These are phyloP conservation scores for Labrus mixtus DNA, from an alignment of 2,113 vertebrate genomes.

Conservation along the genomic window DNA sequence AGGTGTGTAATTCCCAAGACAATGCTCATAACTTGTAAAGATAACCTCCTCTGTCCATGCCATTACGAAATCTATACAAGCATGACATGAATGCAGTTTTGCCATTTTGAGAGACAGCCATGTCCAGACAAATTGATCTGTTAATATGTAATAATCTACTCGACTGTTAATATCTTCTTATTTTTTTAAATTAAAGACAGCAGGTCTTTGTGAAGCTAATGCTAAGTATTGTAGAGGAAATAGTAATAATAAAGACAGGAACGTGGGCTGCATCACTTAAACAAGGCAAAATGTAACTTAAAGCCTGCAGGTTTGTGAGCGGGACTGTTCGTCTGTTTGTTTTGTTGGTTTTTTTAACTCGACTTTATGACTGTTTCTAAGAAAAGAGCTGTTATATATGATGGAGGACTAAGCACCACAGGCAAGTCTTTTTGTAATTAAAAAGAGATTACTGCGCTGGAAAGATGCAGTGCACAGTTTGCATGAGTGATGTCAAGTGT, in stretches of 20 bases:
- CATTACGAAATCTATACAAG: conserved; percentile 4
- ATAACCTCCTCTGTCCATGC: not conserved
- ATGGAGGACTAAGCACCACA: conserved; percentile 20
- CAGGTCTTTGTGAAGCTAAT: conserved; percentile 48
- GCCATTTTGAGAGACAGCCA: conserved; percentile 39
- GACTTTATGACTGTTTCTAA: conserved; percentile 81
- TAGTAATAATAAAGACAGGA: not conserved
- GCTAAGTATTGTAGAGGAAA: conserved; percentile 8
- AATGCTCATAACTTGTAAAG: conserved; percentile 8
- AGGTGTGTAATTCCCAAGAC: not conserved
- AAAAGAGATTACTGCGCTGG: conserved; percentile 46
- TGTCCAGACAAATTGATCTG: conserved; percentile 36
- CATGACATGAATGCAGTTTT: conserved; percentile 23
- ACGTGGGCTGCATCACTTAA: conserved; percentile 18
- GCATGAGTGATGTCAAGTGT: conserved; percentile 8
- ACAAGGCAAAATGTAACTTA: conserved; percentile 18
- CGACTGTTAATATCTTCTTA: conserved; percentile 43
- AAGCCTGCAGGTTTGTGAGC: conserved; percentile 20
- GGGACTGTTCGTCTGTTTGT: not conserved
- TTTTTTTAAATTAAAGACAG: conserved; percentile 42
- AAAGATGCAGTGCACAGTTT: conserved; percentile 18
- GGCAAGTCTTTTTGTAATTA: conserved; percentile 34
- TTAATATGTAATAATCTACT: conserved; percentile 47
- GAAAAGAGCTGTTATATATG: conserved; percentile 62
- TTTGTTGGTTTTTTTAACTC: conserved; percentile 21